phyloP scores from a whole-genome alignment of 2,797 vertebrate genomes.

The Pseudochirops corinnae region DNA sequence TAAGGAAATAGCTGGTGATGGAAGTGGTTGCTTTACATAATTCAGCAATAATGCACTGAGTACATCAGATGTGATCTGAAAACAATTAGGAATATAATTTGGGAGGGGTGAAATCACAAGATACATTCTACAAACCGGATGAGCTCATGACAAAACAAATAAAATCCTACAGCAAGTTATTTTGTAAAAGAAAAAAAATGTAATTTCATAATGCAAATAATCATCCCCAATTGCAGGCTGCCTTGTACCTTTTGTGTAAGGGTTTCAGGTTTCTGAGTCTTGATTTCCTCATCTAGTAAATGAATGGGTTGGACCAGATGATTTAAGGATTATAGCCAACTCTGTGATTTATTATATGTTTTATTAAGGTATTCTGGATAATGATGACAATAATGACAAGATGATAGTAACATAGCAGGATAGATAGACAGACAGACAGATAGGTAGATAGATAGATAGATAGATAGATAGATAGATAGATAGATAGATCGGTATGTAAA shows the following conservation, averaged over 20 bases:
- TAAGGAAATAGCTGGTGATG: background rate
- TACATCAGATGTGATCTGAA: background rate
- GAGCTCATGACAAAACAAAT: background rate
- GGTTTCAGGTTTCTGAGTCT: background rate
- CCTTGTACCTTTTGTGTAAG: conserved; percentile 40
- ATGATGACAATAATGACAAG: background rate
- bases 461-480: too few relatives aligned
- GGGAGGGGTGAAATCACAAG: background rate
- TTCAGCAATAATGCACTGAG: background rate
- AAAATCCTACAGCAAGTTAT: background rate
- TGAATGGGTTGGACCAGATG: background rate
- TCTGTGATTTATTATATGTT: background rate
- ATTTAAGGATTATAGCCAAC: background rate
- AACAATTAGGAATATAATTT: conserved; percentile 5
- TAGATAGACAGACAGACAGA: background rate
- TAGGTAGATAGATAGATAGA: too few relatives aligned
- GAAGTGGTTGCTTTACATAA: background rate
- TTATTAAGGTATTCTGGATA: background rate
- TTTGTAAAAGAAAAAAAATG: background rate
- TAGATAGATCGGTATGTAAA: background rate
- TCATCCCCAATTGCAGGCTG: background rate
- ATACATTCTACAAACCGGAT: conserved; percentile 7
- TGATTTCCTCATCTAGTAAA: background rate
- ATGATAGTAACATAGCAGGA: background rate
- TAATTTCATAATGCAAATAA: background rate